phyloP scores from a whole-genome alignment of 2,797 vertebrate species.

The Delichon dasypus region DNA sequence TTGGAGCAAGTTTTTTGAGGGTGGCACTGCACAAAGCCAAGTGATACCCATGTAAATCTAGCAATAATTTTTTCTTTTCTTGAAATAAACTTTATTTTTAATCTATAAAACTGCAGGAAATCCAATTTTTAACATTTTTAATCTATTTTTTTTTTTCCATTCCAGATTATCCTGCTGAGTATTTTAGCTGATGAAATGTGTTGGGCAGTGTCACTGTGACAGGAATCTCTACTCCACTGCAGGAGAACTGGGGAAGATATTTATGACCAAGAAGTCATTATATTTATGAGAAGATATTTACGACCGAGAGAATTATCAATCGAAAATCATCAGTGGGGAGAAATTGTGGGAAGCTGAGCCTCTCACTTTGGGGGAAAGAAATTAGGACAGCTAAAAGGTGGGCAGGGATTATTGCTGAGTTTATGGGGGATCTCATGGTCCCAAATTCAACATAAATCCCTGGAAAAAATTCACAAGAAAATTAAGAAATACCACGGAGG shows the following conservation, averaged over 20 bases:
- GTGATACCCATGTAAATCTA: accelerated
- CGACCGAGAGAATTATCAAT: background rate
- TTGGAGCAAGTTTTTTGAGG: background rate
- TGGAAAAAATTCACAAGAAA: background rate
- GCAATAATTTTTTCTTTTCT: background rate
- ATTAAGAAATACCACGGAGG: background rate
- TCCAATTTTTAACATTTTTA: background rate
- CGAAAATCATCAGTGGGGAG: background rate
- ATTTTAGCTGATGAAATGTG: background rate
- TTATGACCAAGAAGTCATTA: background rate
- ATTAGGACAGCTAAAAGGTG: background rate
- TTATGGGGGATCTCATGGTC: background rate
- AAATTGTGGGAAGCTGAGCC: background rate
- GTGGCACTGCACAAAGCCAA: background rate
- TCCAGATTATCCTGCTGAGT: background rate
- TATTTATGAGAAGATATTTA: background rate
- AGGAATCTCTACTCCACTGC: background rate
- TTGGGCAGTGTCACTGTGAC: background rate
- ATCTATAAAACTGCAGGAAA: background rate
- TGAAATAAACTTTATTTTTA: background rate
- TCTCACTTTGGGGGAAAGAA: background rate
- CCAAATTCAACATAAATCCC: background rate
- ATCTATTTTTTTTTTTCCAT: background rate
- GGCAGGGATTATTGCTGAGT: background rate
- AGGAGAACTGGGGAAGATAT: background rate